Evolutionary conservation across 2,113 vertebrate species (phyloP).

Genomic region (Odontophorus gujanensis): DNA sequence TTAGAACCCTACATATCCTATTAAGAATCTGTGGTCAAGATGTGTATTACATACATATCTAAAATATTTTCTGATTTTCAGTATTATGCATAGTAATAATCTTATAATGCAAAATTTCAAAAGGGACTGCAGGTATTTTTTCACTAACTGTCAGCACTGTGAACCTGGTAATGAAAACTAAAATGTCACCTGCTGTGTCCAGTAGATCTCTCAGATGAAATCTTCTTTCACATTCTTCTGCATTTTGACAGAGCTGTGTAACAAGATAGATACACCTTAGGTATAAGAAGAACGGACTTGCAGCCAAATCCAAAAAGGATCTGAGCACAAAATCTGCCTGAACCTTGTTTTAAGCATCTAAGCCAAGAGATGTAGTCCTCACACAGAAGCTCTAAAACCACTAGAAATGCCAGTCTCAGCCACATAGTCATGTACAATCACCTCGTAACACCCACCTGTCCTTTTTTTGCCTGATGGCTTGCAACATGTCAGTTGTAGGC

Average conservation of each 20-base stretch:
- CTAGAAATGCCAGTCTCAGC: neutral
- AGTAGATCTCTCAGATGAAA: neutral
- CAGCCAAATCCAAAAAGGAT: neutral
- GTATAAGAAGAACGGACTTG: neutral
- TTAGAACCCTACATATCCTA: neutral
- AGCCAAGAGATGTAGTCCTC: neutral
- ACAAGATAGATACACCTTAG: neutral
- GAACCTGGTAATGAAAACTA: neutral
- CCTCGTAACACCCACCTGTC: neutral
- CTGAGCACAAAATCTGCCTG: neutral
- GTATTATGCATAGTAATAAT: neutral
- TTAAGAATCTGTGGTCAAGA: neutral
- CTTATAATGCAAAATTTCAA: neutral
- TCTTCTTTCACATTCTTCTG: neutral
- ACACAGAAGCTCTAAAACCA: neutral
- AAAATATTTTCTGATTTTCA: neutral
- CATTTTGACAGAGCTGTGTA: accelerated
- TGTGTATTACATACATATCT: neutral
- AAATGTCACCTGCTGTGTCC: neutral
- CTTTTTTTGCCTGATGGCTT: neutral
- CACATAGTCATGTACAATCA: neutral
- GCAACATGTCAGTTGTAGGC: neutral
- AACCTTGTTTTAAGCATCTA: neutral
- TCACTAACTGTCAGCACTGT: neutral
- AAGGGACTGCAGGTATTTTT: neutral